phyloP scores from a whole-genome alignment of 2,888 invertebrate genomes.

The Petrophora chlorosata region DNA sequence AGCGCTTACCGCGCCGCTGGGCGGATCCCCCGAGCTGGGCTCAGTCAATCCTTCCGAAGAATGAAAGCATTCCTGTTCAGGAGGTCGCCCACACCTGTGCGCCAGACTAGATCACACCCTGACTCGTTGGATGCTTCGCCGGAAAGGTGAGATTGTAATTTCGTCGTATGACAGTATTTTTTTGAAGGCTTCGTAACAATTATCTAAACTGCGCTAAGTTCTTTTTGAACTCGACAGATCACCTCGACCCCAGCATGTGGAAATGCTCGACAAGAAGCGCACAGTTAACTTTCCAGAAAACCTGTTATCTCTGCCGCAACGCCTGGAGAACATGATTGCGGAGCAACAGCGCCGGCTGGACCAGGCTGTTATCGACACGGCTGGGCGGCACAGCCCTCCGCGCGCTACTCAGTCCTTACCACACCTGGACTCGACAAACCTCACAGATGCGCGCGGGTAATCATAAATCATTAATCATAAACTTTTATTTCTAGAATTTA shows the following conservation, averaged over 20 bases:
- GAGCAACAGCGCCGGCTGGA: constrained; percentile 63
- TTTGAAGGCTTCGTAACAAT: neutral
- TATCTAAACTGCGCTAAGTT: neutral
- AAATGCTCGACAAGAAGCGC: constrained; percentile 57
- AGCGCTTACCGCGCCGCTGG: constrained; percentile 36
- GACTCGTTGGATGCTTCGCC: constrained; percentile 54
- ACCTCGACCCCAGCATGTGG: constrained; percentile 43
- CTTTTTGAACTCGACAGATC: constrained; percentile 42
- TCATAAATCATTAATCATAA: neutral
- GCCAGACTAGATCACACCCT: constrained; percentile 40
- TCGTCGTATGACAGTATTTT: too few species aligned
- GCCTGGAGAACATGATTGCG: constrained; percentile 59
- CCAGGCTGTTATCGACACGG: constrained; percentile 57
- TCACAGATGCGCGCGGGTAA: constrained; percentile 40
- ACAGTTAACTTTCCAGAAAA: constrained; percentile 67
- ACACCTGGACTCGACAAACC: constrained; percentile 51
- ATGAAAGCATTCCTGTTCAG: constrained; percentile 60
- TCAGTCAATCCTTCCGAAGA: constrained; percentile 55
- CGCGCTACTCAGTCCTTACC: constrained; percentile 63
- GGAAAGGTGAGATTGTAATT: constrained; percentile 48
- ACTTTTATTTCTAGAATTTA: neutral
- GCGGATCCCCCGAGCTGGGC: constrained; percentile 60
- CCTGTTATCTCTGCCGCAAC: constrained; percentile 62
- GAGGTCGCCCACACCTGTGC: constrained; percentile 41
- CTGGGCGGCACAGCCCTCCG: constrained; percentile 53